phyloP scores from a whole-genome alignment of 35 echinoderm and acorn worm genomes.

The Anneissia japonica region DNA sequence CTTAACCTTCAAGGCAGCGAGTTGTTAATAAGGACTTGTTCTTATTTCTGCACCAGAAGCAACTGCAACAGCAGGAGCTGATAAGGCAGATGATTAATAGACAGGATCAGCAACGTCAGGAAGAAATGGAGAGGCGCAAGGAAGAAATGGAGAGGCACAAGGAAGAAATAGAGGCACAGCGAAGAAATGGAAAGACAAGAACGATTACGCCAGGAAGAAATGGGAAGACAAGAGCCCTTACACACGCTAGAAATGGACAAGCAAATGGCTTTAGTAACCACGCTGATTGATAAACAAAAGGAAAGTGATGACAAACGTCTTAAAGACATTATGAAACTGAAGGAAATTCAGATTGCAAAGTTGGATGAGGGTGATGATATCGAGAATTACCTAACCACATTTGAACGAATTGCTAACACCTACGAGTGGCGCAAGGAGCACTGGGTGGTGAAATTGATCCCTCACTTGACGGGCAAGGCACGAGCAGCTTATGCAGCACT shows the following conservation, averaged over 20 bases:
- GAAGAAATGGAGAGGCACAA: neutral
- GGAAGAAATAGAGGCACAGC: no score
- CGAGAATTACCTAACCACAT: slow-evolving; percentile 2
- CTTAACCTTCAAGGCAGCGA: no score
- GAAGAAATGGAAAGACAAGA: no score
- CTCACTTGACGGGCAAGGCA: slow-evolving; percentile 4
- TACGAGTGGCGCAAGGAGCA: neutral
- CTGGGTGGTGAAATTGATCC: neutral
- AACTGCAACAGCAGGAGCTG: no score
- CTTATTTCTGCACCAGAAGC: no score
- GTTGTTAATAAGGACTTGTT: no score
- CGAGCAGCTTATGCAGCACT: neutral
- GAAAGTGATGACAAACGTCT: neutral
- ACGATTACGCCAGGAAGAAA: no score
- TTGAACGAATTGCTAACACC: neutral
- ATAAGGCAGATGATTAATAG: no score
- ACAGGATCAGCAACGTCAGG: neutral
- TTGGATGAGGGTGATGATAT: neutral
- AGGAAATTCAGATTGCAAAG: neutral
- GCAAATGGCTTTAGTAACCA: neutral
- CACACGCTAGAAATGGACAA: neutral
- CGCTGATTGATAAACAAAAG: neutral
- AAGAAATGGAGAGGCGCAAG: no score
- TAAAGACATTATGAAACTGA: neutral
- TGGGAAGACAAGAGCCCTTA: no score